These are phyloP conservation scores for Lutjanus campechanus DNA, from an alignment of 2,797 vertebrate genomes.

Conservation along the genomic window DNA sequence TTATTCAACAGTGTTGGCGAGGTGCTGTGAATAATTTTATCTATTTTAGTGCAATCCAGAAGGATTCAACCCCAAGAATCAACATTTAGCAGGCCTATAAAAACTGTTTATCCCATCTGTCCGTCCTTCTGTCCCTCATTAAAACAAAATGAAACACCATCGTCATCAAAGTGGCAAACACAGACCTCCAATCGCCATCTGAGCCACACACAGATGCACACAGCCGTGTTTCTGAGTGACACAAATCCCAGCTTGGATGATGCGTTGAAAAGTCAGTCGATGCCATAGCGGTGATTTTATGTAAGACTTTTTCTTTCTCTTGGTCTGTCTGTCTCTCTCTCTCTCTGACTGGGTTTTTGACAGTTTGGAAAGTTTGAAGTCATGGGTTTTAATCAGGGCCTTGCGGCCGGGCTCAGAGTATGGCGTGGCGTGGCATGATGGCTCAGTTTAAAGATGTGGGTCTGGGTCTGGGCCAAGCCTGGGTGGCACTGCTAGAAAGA, in stretches of 20 bases:
- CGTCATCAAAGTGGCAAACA: conserved; percentile 56
- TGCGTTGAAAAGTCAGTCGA: conserved; percentile 69
- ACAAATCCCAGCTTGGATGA: conserved; percentile 66
- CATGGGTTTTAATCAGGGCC: conserved; percentile 88
- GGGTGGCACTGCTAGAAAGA: conserved; percentile 79
- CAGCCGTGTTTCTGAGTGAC: conserved; percentile 55
- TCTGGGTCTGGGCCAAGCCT: conserved; percentile 83
- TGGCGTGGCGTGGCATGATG: conserved; percentile 84
- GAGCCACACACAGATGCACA: conserved; percentile 47
- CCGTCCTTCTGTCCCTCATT: conserved; percentile 36
- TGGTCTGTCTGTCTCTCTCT: conserved; percentile 33
- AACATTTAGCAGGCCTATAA: conserved; percentile 33
- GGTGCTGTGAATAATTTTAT: conserved; percentile 26
- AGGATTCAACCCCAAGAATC: conserved; percentile 28
- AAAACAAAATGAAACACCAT: conserved; percentile 72
- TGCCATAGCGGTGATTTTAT: conserved; percentile 67
- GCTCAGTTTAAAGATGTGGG: conserved; percentile 87
- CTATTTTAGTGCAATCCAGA: conserved; percentile 40
- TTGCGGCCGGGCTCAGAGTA: conserved; percentile 77
- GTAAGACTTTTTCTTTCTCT: conserved; percentile 57
- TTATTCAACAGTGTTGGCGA: conserved; percentile 29
- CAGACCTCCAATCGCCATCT: conserved; percentile 34
- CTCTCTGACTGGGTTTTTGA: conserved; percentile 71
- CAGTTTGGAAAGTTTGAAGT: conserved; percentile 90
- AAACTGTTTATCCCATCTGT: conserved; percentile 45